Evolutionary conservation across 2,113 vertebrate species (phyloP), one percentile per base, ranked within the genome.

Genomic region (Polypterus senegalus): DNA sequence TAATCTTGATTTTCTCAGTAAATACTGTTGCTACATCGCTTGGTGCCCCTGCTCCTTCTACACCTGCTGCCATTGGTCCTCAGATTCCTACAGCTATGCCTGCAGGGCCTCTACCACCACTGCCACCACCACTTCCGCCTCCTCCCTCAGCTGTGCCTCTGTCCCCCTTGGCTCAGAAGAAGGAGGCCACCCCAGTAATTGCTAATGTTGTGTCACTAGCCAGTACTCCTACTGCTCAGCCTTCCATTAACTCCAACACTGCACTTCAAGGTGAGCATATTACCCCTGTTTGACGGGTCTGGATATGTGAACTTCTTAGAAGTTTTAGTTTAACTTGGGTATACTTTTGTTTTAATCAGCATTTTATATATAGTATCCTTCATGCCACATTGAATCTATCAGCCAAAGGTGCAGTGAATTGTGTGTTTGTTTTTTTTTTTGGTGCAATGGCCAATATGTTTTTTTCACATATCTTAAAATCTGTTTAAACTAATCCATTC

Each of bases 171-270:
- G 63, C 71, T 10, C 7, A 5, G 2, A 6, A 57, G 65, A 89
- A 91, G 67, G 90, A 94, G 72, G 82, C 87, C 46, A 92, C 92
- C n/a, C 93, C 94, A 3, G 86, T 97, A 65, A 97, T 97, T 71
- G 92, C 90, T 74, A 95, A 91, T 5, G 96, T 97, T 56, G 83
- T 97, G 53, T 98, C 94, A 1, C 87, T 98, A 5, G 92, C 94
- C 5, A 90, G 78, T 65, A 66, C 86, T 54, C 84, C 86, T 55
- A 79, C 82, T 53, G 86, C 77, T 59, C 89, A 91, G 71, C 81
- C 88, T 43, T 84, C 74, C 0, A 76, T 83, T 46, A 78, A 86
- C 49, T 86, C 90, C 64, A 89, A 77, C 76, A 78, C 84, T 3
- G 75, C 83, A 54, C 79, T 89, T 75, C 89, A 89, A 88, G 90